phyloP scores from a whole-genome alignment of 92 coral and sea anemone genomes.

The Anthopleura xanthogrammica region DNA sequence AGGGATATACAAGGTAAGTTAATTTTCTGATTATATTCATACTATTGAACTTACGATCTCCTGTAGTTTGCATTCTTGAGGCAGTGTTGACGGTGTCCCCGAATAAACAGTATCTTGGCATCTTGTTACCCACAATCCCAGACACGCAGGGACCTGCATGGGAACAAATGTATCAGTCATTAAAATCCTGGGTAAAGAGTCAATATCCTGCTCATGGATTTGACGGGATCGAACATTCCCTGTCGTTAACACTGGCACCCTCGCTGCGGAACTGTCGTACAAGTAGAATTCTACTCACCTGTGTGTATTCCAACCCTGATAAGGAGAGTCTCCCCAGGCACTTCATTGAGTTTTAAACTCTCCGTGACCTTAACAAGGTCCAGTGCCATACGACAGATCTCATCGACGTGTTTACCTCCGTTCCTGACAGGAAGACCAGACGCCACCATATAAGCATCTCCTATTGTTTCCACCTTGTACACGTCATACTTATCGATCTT shows the following conservation, averaged over 20 bases:
- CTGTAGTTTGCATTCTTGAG: constrained; percentile 73
- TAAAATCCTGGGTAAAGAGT: too few species aligned
- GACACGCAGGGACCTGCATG: constrained; percentile 45
- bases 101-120: constrained; percentile 81
- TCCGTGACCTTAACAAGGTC: constrained; percentile 41
- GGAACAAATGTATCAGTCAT: too few species aligned
- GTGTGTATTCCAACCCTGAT: constrained; percentile 70
- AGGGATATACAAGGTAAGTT: background rate
- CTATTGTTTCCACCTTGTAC: constrained; percentile 79
- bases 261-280: background rate
- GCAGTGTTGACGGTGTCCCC: constrained; percentile 82
- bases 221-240: too few species aligned
- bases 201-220: too few species aligned
- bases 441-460: constrained; percentile 84
- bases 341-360: constrained; percentile 23
- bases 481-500: constrained; percentile 74
- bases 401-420: constrained; percentile 58
- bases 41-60: constrained; percentile 56
- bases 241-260: too few species aligned
- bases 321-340: constrained; percentile 30
- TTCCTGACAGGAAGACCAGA: constrained; percentile 66
- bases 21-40: background rate
- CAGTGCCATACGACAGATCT: constrained; percentile 69
- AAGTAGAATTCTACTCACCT: constrained; percentile 14
- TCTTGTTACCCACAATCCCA: constrained; percentile 57